Percentiles rank a stretch among this genome's conserved stretches.
Evolutionary conservation across 2,113 vertebrate species (phyloP).

Genomic region (Elaphurus davidianus): DNA sequence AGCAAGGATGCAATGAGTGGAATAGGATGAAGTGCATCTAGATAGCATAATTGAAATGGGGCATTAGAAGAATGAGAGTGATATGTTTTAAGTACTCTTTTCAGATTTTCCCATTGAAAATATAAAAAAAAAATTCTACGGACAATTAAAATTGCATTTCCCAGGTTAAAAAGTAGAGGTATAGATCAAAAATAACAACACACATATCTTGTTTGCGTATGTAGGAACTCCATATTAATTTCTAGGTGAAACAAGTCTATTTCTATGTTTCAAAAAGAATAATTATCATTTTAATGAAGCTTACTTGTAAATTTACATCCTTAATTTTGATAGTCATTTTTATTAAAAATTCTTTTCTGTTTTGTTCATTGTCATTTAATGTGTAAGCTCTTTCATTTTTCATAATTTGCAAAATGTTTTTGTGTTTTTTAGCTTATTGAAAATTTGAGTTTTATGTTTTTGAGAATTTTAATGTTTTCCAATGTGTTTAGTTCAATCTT

Average conservation of each 20-base stretch:
- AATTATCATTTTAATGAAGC: not conserved
- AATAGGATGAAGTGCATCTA: too few species aligned
- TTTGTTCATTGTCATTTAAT: constrained; percentile 15
- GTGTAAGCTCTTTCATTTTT: not conserved
- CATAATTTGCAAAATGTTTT: not conserved
- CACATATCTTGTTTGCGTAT: not conserved
- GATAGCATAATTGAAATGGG: not conserved
- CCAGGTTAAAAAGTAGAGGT: not conserved
- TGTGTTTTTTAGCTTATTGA: constrained; percentile 2
- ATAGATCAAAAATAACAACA: not conserved
- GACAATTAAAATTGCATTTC: not conserved
- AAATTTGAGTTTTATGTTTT: constrained; percentile 9
- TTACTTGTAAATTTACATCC: not conserved
- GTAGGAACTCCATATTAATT: not conserved
- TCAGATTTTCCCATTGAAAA: not conserved
- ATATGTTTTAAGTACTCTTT: not conserved
- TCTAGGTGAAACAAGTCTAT: not conserved
- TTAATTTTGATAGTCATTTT: not conserved
- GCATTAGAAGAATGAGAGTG: not conserved
- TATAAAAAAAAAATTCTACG: not conserved
- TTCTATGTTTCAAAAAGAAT: not conserved
- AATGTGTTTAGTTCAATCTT: not conserved
- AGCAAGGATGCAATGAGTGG: not conserved
- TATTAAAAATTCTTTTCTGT: not conserved
- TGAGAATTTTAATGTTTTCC: constrained; percentile 3